Conservation (phyloP, 2,888 invertebrate species). For the Drosophila peninsularis region DNA sequence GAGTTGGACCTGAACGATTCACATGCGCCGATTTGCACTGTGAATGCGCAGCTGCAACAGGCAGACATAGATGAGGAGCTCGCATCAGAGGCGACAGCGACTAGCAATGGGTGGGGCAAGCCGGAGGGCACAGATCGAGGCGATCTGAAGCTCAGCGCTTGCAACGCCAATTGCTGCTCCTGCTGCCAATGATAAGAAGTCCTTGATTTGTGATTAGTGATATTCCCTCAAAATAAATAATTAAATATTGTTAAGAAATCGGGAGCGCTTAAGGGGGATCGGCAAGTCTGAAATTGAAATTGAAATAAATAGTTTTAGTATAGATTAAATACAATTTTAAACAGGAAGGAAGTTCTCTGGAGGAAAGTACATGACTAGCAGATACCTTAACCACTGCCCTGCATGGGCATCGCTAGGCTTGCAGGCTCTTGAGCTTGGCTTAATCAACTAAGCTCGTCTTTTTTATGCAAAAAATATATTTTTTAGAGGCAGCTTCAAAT, state of each 20-base stretch:
- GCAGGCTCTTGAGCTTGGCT: too few relatives aligned
- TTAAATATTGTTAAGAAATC: background rate
- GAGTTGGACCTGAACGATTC: background rate
- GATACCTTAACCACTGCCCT: too few relatives aligned
- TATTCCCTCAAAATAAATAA: slow-evolving; percentile 3
- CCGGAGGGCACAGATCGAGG: background rate
- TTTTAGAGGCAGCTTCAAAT: too few relatives aligned
- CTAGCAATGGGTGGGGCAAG: slow-evolving; percentile 22
- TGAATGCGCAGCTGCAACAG: slow-evolving; percentile 24
- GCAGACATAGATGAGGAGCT: background rate
- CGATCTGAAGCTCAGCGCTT: background rate
- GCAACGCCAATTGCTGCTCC: slow-evolving; percentile 12
- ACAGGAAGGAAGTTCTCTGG: too few relatives aligned
- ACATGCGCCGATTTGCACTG: background rate
- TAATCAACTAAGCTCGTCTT: too few relatives aligned
- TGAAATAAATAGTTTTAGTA: too few relatives aligned
- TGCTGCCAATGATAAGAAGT: slow-evolving; percentile 6
- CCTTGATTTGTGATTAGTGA: background rate
- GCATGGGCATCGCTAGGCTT: too few relatives aligned
- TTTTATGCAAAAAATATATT: too few relatives aligned
- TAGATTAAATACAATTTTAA: too few relatives aligned
- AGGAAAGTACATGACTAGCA: too few relatives aligned
- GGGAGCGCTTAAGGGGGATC: background rate
- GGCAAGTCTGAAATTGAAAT: too few relatives aligned
- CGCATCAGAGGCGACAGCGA: background rate